phyloP scores from a whole-genome alignment of 92 coral and sea anemone genomes.

The Actinostola sp. region DNA sequence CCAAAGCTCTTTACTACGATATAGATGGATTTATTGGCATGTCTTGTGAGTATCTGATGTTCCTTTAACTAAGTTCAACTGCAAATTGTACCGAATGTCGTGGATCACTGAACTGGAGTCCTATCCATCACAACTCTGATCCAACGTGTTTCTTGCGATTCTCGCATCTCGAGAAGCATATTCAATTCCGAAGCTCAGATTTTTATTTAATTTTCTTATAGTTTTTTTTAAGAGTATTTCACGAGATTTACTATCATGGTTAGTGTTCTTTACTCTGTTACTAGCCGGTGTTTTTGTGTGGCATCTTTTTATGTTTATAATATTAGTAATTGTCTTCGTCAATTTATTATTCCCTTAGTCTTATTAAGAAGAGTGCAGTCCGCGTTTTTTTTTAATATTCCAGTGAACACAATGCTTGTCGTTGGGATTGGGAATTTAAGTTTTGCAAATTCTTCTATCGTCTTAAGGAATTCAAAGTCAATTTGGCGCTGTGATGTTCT shows the following conservation, averaged over 20 bases:
- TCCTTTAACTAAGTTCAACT: conserved; percentile 3
- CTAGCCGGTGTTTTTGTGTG: conserved; percentile 10
- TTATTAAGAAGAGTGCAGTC: conserved; percentile 1
- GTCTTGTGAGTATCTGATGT: conserved; percentile 11
- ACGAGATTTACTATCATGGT: background rate
- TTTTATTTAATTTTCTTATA: conserved; percentile 7
- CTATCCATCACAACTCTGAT: background rate
- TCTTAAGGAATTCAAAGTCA: background rate
- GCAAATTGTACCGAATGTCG: conserved; percentile 17
- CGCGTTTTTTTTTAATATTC: background rate
- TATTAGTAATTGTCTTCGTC: conserved; percentile 19
- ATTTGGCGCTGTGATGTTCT: background rate
- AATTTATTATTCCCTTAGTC: conserved; percentile 2
- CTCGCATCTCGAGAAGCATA: conserved; percentile 8
- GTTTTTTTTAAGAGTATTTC: background rate
- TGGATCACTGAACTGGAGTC: background rate
- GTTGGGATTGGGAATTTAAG: background rate
- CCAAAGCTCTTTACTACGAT: background rate
- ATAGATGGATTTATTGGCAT: background rate
- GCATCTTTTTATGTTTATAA: conserved; percentile 16
- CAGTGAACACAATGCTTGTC: background rate
- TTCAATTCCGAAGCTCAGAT: conserved; percentile 6
- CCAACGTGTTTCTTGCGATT: conserved; percentile 3
- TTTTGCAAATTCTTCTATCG: background rate
- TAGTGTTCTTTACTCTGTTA: background rate